A percentile compares a stretch with the other conserved stretches of the same genome.
These are phyloP conservation scores for Pristis pectinata DNA, from an alignment of 2,797 vertebrate genomes.

Conservation along the genomic window DNA sequence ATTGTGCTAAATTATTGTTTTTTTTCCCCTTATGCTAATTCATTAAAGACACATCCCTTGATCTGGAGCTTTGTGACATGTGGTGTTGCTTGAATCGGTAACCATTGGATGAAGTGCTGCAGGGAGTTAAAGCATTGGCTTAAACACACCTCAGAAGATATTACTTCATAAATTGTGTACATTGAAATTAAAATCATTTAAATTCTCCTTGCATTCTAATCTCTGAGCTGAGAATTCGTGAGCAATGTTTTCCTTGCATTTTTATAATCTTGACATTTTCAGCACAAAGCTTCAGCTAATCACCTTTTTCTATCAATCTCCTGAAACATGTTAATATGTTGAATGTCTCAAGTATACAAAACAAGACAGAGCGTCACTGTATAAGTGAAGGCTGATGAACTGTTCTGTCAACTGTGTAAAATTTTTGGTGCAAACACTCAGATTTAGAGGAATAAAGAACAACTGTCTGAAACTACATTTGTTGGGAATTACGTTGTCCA, in stretches of 20 bases:
- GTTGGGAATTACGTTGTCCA: not conserved
- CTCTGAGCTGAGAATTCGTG: not conserved
- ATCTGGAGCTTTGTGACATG: not conserved
- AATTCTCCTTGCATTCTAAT: slow-evolving; percentile 12
- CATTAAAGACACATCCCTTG: not conserved
- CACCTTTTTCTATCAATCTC: slow-evolving; percentile 10
- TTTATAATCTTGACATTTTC: not conserved
- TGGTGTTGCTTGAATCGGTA: not conserved
- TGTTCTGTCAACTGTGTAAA: slow-evolving; percentile 17
- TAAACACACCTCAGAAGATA: slow-evolving; percentile 18
- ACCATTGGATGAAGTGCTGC: not conserved
- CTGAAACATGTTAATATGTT: slow-evolving; percentile 16
- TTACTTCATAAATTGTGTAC: slow-evolving; percentile 1
- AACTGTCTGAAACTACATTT: slow-evolving; percentile 10
- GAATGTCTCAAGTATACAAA: not conserved
- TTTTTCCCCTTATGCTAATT: not conserved
- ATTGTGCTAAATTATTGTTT: not conserved
- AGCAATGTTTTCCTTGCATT: slow-evolving; percentile 10
- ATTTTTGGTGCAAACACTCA: not conserved
- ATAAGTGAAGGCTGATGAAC: not conserved
- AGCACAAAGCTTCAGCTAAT: not conserved
- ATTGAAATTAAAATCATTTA: not conserved
- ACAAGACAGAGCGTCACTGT: not conserved
- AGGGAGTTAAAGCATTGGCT: not conserved
- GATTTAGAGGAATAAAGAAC: slow-evolving; percentile 8